Percentiles rank a stretch among this genome's conserved stretches.
phyloP scores from a whole-genome alignment of 2,797 vertebrate genomes.

The Gadopsis bispinosus region DNA sequence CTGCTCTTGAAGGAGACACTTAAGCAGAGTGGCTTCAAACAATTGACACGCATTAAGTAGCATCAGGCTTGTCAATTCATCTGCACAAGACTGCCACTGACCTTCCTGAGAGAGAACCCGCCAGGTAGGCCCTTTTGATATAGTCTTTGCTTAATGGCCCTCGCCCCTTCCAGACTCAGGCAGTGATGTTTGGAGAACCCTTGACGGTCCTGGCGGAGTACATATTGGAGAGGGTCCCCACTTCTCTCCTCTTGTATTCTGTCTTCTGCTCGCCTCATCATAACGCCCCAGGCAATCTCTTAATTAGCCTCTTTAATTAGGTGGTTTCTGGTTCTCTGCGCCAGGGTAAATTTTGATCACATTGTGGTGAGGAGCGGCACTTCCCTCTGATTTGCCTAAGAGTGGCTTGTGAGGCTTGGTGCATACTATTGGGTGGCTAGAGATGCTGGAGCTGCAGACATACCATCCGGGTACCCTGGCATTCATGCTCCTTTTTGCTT shows the following conservation, averaged over 20 bases:
- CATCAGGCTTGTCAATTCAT: slow-evolving; percentile 56
- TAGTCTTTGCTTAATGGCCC: slow-evolving; percentile 66
- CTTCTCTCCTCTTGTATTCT: slow-evolving; percentile 64
- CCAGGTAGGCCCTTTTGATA: slow-evolving; percentile 67
- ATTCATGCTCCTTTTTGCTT: slow-evolving; percentile 8
- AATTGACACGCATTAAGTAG: slow-evolving; percentile 66
- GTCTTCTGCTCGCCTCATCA: slow-evolving; percentile 63
- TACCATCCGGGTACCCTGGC: not conserved
- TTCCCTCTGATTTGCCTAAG: slow-evolving; percentile 45
- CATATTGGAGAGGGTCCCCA: slow-evolving; percentile 54
- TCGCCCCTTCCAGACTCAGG: slow-evolving; percentile 55
- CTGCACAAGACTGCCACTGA: slow-evolving; percentile 57
- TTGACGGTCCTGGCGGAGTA: slow-evolving; percentile 63
- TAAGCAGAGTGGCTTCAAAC: slow-evolving; percentile 54
- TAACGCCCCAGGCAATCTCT: slow-evolving; percentile 69
- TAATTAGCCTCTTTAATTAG: slow-evolving; percentile 82
- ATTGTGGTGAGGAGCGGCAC: slow-evolving; percentile 50
- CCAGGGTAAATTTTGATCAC: slow-evolving; percentile 73
- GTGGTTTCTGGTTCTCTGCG: slow-evolving; percentile 65
- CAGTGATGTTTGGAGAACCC: slow-evolving; percentile 73
- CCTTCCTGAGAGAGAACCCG: slow-evolving; percentile 52
- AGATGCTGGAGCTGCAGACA: slow-evolving; percentile 10
- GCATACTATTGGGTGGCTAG: not conserved
- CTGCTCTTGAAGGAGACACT: slow-evolving; percentile 65
- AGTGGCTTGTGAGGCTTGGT: slow-evolving; percentile 35